phyloP scores from a whole-genome alignment of 2,113 vertebrate genomes.

The Brachirus orientalis region DNA sequence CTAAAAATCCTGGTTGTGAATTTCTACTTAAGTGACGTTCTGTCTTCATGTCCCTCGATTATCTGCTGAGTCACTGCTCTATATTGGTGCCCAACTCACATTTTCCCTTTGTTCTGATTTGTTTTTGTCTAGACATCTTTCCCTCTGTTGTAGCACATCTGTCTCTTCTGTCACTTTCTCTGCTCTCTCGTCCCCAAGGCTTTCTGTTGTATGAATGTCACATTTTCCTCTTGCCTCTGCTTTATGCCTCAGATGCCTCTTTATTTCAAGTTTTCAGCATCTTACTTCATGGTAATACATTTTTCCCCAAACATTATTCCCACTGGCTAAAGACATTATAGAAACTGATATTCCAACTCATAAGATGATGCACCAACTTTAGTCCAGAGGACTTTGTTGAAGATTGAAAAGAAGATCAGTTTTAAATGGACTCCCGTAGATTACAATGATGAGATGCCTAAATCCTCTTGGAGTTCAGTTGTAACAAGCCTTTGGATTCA shows the following conservation, averaged over 20 bases:
- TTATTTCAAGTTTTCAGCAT: slow-evolving; percentile 32
- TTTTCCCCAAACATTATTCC: slow-evolving; percentile 21
- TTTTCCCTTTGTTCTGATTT: slow-evolving; percentile 6
- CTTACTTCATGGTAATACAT: slow-evolving; percentile 1
- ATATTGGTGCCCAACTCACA: not conserved
- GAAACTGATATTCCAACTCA: slow-evolving; percentile 44
- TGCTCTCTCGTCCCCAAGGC: slow-evolving; percentile 12
- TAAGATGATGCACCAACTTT: slow-evolving; percentile 34
- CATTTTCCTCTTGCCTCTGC: slow-evolving; percentile 20
- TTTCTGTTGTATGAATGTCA: slow-evolving; percentile 17
- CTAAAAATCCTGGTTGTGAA: too few species aligned
- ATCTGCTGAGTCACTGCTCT: slow-evolving; percentile 49
- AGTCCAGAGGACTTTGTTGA: not conserved
- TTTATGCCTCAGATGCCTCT: slow-evolving; percentile 14
- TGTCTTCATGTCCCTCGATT: slow-evolving; percentile 19
- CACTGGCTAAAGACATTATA: slow-evolving; percentile 37
- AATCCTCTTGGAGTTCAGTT: slow-evolving; percentile 45
- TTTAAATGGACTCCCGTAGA: slow-evolving; percentile 58
- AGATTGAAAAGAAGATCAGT: slow-evolving; percentile 17
- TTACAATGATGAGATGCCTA: slow-evolving; percentile 55
- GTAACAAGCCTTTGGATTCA: slow-evolving; percentile 29
- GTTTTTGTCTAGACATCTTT: slow-evolving; percentile 27
- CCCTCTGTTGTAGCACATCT: not conserved
- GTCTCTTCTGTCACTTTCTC: slow-evolving; percentile 36
- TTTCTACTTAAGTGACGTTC: too few species aligned